Evolutionary conservation across 2,113 vertebrate genomes (phyloP).

Genomic region (Mormyrus iriodes): DNA sequence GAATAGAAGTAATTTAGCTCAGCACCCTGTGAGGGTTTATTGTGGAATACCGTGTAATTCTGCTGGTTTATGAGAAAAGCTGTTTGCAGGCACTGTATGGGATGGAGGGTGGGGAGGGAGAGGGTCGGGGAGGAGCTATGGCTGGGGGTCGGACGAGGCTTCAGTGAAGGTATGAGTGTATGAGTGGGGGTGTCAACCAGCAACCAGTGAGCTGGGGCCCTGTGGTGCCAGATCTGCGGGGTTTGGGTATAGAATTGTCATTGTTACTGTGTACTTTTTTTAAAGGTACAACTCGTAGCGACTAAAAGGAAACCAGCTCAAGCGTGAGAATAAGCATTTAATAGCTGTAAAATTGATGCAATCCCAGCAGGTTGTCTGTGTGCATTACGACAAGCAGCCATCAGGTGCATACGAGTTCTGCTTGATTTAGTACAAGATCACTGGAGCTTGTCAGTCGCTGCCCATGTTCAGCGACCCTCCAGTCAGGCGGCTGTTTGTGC

Average conservation of each 20-base stretch:
- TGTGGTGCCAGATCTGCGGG: not conserved
- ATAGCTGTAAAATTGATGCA: not conserved
- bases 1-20: not conserved
- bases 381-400: not conserved
- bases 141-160: not conserved
- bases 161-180: not conserved
- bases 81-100: not conserved
- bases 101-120: not conserved
- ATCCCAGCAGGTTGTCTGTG: not conserved
- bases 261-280: not conserved
- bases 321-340: not conserved
- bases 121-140: not conserved
- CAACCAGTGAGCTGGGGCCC: not conserved
- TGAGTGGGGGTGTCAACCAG: not conserved
- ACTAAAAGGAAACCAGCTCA: not conserved
- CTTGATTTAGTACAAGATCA: not conserved
- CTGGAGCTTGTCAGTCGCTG: not conserved
- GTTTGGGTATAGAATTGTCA: not conserved
- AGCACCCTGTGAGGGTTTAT: not conserved
- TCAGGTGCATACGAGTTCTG: not conserved
- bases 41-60: not conserved
- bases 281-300: not conserved
- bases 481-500: not conserved
- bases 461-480: not conserved
- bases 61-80: not conserved